Conservation (phyloP, 2,888 invertebrate genomes). For the Hartigia nigra region DNA sequence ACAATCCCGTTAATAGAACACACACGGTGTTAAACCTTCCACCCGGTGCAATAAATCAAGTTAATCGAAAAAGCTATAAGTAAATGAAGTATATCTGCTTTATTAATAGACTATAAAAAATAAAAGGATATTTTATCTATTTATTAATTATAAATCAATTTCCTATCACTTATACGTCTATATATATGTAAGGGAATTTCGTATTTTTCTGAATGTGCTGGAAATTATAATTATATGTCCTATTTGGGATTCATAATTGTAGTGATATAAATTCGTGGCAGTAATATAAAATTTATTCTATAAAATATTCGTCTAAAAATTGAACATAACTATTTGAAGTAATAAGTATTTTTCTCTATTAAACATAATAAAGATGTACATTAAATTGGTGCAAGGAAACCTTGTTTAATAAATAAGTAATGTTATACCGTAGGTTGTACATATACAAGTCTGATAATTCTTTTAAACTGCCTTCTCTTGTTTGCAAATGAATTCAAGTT, state of each 20-base stretch:
- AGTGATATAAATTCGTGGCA: too few species aligned
- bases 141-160: too few species aligned
- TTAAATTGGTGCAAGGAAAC: background rate
- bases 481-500: background rate
- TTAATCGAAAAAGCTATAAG: too few species aligned
- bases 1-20: too few species aligned
- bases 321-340: background rate
- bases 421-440: background rate
- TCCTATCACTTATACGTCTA: too few species aligned
- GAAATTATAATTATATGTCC: background rate
- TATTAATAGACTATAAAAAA: too few species aligned
- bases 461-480: background rate
- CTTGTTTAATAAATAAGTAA: background rate
- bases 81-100: too few species aligned
- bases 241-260: background rate
- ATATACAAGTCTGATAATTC: background rate
- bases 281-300: too few species aligned
- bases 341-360: background rate
- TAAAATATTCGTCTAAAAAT: background rate
- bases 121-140: too few species aligned
- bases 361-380: background rate
- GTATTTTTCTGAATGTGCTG: background rate
- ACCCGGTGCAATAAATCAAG: too few species aligned
- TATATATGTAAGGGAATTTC: too few species aligned
- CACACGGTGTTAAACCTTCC: too few species aligned